phyloP scores from a whole-genome alignment of 2,797 vertebrate species.

The Girardinus metallicus region DNA sequence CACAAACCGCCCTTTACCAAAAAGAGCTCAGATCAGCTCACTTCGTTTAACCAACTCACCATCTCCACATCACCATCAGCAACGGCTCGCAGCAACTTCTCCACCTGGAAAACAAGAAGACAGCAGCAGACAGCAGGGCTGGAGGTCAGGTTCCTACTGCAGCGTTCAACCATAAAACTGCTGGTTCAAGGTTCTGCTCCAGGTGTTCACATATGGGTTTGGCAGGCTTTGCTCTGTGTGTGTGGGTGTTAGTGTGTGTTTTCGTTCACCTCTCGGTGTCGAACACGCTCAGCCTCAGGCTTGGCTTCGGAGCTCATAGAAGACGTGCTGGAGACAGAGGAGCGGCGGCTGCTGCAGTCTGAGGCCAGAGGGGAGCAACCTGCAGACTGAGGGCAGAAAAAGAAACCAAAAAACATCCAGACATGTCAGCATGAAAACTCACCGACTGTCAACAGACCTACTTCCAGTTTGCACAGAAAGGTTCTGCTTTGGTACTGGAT shows the following conservation, averaged over 20 bases:
- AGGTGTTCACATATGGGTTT: background rate
- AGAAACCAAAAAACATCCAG: background rate
- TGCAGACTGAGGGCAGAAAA: constrained; percentile 72
- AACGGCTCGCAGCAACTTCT: constrained; percentile 93
- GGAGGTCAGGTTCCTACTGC: background rate
- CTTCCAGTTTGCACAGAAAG: background rate
- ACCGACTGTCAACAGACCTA: background rate
- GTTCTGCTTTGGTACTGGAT: background rate
- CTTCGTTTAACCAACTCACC: constrained; percentile 78
- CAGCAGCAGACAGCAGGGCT: background rate
- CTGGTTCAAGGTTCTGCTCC: background rate
- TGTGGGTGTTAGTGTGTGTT: background rate
- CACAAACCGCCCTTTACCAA: background rate
- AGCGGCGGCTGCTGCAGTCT: constrained; percentile 87
- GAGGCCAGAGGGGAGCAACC: constrained; percentile 80
- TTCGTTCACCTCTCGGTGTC: constrained; percentile 86
- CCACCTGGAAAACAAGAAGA: constrained; percentile 83
- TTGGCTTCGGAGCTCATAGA: constrained; percentile 77
- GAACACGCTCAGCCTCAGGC: constrained; percentile 79
- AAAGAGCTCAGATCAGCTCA: background rate
- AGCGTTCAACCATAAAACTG: background rate
- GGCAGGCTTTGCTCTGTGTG: background rate
- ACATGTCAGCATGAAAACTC: background rate
- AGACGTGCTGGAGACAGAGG: constrained; percentile 88
- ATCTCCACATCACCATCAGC: constrained; percentile 97